Evolutionary conservation across 2,113 vertebrate genomes (phyloP).

Genomic region (Rhabdomys dilectus): DNA sequence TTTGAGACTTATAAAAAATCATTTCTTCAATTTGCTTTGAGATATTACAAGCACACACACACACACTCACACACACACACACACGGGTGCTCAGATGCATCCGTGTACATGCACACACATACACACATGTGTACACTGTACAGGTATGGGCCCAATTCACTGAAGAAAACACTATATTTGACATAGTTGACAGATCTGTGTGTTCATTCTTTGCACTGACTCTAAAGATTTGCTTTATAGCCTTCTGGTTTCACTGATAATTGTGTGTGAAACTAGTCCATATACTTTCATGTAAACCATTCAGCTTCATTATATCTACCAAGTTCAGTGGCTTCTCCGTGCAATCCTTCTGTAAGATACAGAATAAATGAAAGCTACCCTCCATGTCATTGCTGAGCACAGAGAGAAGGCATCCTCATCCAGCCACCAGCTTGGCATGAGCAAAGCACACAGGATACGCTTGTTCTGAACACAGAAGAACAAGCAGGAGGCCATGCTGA

Average conservation of each 20-base stretch:
- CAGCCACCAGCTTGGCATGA: background rate
- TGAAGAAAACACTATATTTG: background rate
- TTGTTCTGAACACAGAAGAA: background rate
- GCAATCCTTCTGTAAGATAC: background rate
- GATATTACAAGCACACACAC: background rate
- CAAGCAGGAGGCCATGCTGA: background rate
- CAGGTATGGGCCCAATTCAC: background rate
- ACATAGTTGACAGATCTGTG: background rate
- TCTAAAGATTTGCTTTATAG: background rate
- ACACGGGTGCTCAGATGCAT: background rate
- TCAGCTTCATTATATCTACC: background rate
- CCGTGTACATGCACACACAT: background rate
- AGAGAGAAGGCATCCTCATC: background rate
- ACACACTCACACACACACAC: background rate
- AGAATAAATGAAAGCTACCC: background rate
- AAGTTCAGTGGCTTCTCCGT: background rate
- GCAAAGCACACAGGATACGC: background rate
- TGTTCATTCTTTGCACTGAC: background rate
- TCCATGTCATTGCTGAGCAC: background rate
- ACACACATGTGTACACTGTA: background rate
- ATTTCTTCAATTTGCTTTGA: background rate
- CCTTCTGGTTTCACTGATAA: background rate
- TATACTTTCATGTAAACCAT: background rate
- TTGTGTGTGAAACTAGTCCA: background rate
- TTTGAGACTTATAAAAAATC: conserved; percentile 29